A percentile compares a stretch with the other conserved stretches of the same genome.
Evolutionary conservation across 2,797 vertebrate genomes (phyloP).

Genomic region (Oryzias sinensis): DNA sequence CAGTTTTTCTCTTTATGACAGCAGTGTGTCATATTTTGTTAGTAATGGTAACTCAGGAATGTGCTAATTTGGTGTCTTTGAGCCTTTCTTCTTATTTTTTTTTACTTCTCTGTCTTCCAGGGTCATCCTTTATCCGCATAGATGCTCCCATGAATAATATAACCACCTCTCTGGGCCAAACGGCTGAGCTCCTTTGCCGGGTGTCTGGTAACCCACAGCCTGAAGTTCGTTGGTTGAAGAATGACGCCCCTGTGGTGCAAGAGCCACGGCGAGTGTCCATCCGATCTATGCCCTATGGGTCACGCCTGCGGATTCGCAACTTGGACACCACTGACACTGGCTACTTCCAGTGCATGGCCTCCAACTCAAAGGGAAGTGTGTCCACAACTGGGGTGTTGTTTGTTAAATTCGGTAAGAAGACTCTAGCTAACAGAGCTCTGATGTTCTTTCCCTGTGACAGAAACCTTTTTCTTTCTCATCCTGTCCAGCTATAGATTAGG

Average conservation of each 20-base stretch:
- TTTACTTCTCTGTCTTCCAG: conserved; percentile 18
- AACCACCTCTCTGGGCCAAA: conserved; percentile 92
- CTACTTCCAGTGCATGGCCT: conserved; percentile 96
- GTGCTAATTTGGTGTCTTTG: background rate
- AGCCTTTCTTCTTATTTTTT: background rate
- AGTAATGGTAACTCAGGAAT: background rate
- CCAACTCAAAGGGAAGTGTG: conserved; percentile 85
- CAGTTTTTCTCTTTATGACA: conserved; percentile 8
- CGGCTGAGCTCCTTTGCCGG: conserved; percentile 89
- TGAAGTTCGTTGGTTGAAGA: conserved; percentile 92
- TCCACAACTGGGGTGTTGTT: conserved; percentile 95
- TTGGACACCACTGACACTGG: conserved; percentile 97
- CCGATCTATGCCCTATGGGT: conserved; percentile 85
- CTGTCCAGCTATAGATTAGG: conserved; percentile 27
- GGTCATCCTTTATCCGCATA: conserved; percentile 84
- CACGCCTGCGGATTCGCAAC: conserved; percentile 92
- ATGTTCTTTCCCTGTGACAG: too few relatives aligned
- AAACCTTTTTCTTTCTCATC: background rate
- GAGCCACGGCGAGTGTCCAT: conserved; percentile 91
- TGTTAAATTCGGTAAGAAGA: conserved; percentile 91
- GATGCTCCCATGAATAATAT: conserved; percentile 98
- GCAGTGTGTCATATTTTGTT: background rate
- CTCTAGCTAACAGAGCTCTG: background rate
- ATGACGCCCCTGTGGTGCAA: conserved; percentile 94
- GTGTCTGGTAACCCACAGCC: conserved; percentile 89